Conservation (phyloP, 2,888 invertebrate species). For the Andrena fulva region DNA sequence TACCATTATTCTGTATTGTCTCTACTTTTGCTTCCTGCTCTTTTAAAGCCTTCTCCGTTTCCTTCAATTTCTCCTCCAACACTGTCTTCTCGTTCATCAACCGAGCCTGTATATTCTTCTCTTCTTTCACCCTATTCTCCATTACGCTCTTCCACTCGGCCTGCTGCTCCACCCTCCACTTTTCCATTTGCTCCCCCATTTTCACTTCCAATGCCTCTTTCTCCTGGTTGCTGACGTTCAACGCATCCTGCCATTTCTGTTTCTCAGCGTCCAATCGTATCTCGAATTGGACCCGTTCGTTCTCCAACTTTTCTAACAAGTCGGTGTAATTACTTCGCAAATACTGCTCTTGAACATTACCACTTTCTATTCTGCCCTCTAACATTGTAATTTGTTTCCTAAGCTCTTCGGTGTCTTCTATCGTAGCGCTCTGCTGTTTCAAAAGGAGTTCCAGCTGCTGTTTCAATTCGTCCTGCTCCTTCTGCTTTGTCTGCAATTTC, state of each 20-base stretch:
- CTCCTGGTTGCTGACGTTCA: conserved; percentile 83
- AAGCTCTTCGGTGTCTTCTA: conserved; percentile 85
- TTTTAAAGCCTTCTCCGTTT: conserved; percentile 84
- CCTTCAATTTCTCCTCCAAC: conserved; percentile 80
- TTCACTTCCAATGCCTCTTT: conserved; percentile 85
- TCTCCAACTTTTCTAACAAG: conserved; percentile 85
- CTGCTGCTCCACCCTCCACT: conserved; percentile 85
- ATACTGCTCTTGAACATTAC: conserved; percentile 79
- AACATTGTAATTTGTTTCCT: conserved; percentile 85
- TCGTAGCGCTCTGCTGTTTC: conserved; percentile 85
- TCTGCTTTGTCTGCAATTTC: conserved; percentile 85
- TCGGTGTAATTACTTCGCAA: conserved; percentile 85
- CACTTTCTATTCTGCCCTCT: conserved; percentile 85
- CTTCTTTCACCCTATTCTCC: conserved; percentile 85
- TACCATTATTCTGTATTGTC: conserved; percentile 48
- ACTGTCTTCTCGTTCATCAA: conserved; percentile 83
- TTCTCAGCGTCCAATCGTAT: conserved; percentile 85
- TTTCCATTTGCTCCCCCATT: conserved; percentile 85
- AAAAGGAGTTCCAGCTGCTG: conserved; percentile 84
- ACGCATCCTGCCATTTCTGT: conserved; percentile 86
- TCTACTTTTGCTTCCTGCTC: conserved; percentile 82
- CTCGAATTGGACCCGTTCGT: conserved; percentile 86
- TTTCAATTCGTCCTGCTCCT: conserved; percentile 85
- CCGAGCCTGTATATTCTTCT: conserved; percentile 82
- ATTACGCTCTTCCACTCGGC: conserved; percentile 83